Percentiles rank a stretch among this genome's conserved stretches.
phyloP scores from a whole-genome alignment of 2,888 invertebrate species.

The Heliconius aoede region DNA sequence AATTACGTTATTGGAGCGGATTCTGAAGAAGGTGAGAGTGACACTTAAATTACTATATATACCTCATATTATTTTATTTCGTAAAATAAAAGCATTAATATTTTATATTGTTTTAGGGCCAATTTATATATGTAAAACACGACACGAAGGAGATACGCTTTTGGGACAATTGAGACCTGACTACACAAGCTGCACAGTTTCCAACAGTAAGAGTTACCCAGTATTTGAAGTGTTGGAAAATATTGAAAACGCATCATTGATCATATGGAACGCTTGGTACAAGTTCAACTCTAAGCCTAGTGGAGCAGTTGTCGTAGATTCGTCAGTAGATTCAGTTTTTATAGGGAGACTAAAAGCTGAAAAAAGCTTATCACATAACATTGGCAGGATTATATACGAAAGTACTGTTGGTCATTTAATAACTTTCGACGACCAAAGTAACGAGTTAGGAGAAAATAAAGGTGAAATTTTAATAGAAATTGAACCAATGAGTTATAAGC shows the following conservation, averaged over 20 bases:
- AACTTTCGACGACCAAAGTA: conserved; percentile 86
- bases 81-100: background rate
- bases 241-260: conserved; percentile 89
- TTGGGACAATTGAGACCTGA: conserved; percentile 87
- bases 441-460: conserved; percentile 81
- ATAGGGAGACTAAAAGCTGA: conserved; percentile 70
- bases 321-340: conserved; percentile 69
- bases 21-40: conserved; percentile 66
- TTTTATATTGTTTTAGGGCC: conserved; percentile 49
- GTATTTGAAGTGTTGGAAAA: conserved; percentile 90
- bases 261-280: conserved; percentile 90
- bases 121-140: conserved; percentile 90
- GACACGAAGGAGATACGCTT: conserved; percentile 88
- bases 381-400: conserved; percentile 88
- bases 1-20: conserved; percentile 87
- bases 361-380: conserved; percentile 80
- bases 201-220: conserved; percentile 83
- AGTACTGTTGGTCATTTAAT: conserved; percentile 87
- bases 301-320: conserved; percentile 87
- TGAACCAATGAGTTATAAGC: conserved; percentile 90
- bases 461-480: conserved; percentile 92
- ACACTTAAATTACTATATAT: background rate
- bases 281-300: conserved; percentile 86
- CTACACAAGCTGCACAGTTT: conserved; percentile 85
- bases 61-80: background rate